Conservation (phyloP, 2,888 invertebrate genomes). For the Pedicia rivosa region DNA sequence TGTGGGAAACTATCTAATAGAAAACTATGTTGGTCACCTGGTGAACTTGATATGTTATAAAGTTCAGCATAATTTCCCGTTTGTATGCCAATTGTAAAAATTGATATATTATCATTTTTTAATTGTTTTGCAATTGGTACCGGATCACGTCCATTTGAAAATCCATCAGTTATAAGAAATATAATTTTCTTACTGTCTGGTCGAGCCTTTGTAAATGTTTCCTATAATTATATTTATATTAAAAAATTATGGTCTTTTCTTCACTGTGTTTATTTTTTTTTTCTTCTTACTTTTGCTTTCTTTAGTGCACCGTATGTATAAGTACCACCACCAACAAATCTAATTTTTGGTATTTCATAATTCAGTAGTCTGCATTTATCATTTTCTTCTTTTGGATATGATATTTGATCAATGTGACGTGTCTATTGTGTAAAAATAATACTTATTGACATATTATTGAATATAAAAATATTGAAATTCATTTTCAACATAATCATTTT, state of each 20-base stretch:
- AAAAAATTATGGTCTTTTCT: conserved; percentile 2
- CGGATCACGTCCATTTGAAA: conserved; percentile 53
- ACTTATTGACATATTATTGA: no score
- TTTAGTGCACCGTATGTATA: conserved; percentile 50
- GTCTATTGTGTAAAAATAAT: conserved; percentile 18
- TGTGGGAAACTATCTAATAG: conserved; percentile 49
- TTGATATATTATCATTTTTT: conserved; percentile 34
- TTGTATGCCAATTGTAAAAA: conserved; percentile 40
- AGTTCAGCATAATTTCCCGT: conserved; percentile 47
- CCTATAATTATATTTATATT: conserved; percentile 27
- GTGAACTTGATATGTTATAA: conserved; percentile 43
- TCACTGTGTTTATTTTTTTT: conserved; percentile 2
- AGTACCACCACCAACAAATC: conserved; percentile 49
- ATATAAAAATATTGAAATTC: no score
- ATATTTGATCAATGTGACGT: conserved; percentile 44
- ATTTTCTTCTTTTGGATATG: conserved; percentile 31
- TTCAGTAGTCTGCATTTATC: conserved; percentile 49
- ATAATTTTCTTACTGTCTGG: conserved; percentile 38
- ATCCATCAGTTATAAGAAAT: conserved; percentile 54
- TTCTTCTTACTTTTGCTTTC: conserved; percentile 37
- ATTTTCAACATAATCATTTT: neutral
- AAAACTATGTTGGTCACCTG: conserved; percentile 45
- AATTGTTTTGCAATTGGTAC: conserved; percentile 39
- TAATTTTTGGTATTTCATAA: conserved; percentile 39
- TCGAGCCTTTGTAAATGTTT: conserved; percentile 32